Conservation (phyloP, 2,888 invertebrate genomes). For the Apodemia mormo region DNA sequence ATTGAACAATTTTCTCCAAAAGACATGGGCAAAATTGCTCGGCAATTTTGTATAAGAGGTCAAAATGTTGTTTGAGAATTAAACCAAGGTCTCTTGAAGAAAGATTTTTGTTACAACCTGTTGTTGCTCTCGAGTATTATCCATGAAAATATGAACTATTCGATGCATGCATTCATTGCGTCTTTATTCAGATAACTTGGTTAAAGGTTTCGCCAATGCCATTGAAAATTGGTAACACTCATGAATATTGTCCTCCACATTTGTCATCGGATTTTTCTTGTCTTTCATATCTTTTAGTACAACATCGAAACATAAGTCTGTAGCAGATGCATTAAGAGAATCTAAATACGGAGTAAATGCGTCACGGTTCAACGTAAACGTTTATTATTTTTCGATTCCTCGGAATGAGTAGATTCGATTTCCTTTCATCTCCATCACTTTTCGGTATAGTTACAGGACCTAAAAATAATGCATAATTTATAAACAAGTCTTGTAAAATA, state of each 20-base stretch:
- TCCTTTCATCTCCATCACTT: not conserved
- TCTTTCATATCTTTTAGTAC: slow-evolving; percentile 15
- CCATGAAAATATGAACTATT: slow-evolving; percentile 17
- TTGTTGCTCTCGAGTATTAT: slow-evolving; percentile 20
- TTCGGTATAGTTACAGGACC: slow-evolving; percentile 12
- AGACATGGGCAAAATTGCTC: not conserved
- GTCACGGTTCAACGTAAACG: not conserved
- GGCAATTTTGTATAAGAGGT: not conserved
- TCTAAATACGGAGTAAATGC: slow-evolving; percentile 15
- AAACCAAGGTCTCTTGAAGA: not conserved
- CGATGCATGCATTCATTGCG: slow-evolving; percentile 22
- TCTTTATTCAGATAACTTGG: slow-evolving; percentile 12
- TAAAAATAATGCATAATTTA: too few species aligned
- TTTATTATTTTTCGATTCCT: slow-evolving; percentile 2
- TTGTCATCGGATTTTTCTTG: not conserved
- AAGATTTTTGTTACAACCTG: not conserved
- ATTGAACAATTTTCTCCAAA: not conserved
- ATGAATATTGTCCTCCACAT: not conserved
- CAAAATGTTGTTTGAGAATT: not conserved
- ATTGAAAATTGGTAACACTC: slow-evolving; percentile 12
- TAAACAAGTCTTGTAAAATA: too few species aligned
- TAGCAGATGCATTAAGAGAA: slow-evolving; percentile 2
- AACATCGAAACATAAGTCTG: slow-evolving; percentile 6
- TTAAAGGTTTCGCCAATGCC: slow-evolving; percentile 21
- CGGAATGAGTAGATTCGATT: slow-evolving; percentile 1